Evolutionary conservation across 2,888 invertebrate species (phyloP).

Genomic region (Arctia plantaginis): DNA sequence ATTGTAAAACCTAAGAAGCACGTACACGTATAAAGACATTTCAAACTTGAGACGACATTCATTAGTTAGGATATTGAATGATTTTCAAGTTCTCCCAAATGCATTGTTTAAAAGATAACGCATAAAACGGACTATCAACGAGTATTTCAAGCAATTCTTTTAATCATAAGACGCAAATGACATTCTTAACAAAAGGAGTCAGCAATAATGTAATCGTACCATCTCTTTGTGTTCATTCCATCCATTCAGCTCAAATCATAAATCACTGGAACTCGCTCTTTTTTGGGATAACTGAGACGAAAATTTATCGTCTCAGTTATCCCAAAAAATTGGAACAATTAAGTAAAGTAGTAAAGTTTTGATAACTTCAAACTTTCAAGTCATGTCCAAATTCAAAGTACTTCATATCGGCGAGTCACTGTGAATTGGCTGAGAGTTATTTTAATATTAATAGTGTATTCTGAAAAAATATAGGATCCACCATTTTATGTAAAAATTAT

Average conservation of each 20-base stretch:
- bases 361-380: slow-evolving; percentile 36
- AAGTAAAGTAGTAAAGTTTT: slow-evolving; percentile 36
- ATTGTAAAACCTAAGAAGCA: no score
- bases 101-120: no score
- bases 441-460: not conserved
- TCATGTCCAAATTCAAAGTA: slow-evolving; percentile 20
- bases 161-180: not conserved
- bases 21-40: no score
- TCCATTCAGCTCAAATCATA: slow-evolving; percentile 34
- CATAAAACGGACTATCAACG: not conserved
- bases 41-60: no score
- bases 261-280: slow-evolving; percentile 42
- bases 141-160: not conserved
- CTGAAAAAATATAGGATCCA: no score
- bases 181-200: not conserved
- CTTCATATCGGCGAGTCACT: not conserved
- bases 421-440: not conserved
- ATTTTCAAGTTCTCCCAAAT: no score
- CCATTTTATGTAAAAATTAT: no score
- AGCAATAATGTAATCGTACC: slow-evolving; percentile 14
- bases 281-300: no score
- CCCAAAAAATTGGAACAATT: slow-evolving; percentile 32
- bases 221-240: slow-evolving; percentile 18
- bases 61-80: no score
- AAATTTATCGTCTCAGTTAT: slow-evolving; percentile 49